A percentile compares a stretch with the other conserved stretches of the same genome.
Conservation (phyloP, 2,888 invertebrate genomes). For the Parascotia fuliginaria region DNA sequence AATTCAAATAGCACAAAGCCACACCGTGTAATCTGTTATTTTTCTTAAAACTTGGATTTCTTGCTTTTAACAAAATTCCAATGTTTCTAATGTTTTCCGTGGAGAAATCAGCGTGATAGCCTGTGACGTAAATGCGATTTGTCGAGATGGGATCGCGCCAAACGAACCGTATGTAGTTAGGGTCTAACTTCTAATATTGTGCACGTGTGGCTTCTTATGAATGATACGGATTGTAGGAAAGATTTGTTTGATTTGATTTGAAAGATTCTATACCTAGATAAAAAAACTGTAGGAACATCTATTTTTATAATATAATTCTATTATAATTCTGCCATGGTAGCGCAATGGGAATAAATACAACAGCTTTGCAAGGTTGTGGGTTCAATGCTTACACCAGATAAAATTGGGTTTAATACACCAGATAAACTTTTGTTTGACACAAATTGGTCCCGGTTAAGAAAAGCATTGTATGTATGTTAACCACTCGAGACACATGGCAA, state of each 20-base stretch:
- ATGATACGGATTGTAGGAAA: slow-evolving; percentile 4
- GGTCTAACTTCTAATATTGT: slow-evolving; percentile 22
- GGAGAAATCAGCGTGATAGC: slow-evolving; percentile 45
- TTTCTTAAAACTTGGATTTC: slow-evolving; percentile 1
- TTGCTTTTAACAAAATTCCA: slow-evolving; percentile 13
- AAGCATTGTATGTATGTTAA: no score
- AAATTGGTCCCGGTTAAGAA: no score
- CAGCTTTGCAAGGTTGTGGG: no score
- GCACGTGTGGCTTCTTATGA: slow-evolving; percentile 18
- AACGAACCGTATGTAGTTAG: slow-evolving; percentile 31
- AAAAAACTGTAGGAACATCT: no score
- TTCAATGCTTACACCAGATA: no score
- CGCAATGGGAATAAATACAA: no score
- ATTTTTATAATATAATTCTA: no score
- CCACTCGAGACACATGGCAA: no score
- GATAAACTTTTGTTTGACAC: no score
- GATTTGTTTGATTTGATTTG: not conserved
- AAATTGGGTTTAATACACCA: no score
- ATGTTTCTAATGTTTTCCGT: slow-evolving; percentile 37
- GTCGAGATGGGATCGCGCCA: slow-evolving; percentile 46
- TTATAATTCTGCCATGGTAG: no score
- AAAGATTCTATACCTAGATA: no score
- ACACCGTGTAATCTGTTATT: slow-evolving; percentile 3
- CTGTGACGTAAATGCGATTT: slow-evolving; percentile 58
- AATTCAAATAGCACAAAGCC: not conserved